These are phyloP conservation scores for Syrrhaptes paradoxus DNA, from an alignment of 2,113 vertebrate species.

Conservation along the genomic window DNA sequence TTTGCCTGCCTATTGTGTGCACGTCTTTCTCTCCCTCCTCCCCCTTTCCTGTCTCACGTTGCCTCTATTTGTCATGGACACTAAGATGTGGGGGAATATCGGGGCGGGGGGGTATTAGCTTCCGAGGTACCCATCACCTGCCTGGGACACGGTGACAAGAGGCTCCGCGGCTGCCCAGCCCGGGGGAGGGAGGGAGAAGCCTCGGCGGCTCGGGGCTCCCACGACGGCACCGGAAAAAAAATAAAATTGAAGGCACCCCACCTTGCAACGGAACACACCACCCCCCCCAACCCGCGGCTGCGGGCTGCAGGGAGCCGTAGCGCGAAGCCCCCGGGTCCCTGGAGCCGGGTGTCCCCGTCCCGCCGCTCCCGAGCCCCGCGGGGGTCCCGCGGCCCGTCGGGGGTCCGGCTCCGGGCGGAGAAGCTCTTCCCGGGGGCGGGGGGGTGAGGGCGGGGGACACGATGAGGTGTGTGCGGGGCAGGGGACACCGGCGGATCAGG, in stretches of 20 bases:
- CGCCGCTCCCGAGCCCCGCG: background rate
- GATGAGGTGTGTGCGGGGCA: background rate
- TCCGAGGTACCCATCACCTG: slow-evolving; percentile 69
- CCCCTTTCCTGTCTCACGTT: slow-evolving; percentile 4
- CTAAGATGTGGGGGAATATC: slow-evolving; percentile 58
- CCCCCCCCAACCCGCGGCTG: slow-evolving; percentile 56
- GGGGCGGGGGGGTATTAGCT: slow-evolving; percentile 39
- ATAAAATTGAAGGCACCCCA: slow-evolving; percentile 68
- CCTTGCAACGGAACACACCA: slow-evolving; percentile 44
- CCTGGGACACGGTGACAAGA: slow-evolving; percentile 62
- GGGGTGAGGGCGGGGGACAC: background rate
- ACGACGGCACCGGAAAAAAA: slow-evolving; percentile 61
- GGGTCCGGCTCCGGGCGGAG: background rate
- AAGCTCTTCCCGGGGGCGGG: background rate
- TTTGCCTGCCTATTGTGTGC: slow-evolving; percentile 59
- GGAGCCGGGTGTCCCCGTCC: background rate
- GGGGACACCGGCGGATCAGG: background rate
- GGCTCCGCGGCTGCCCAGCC: slow-evolving; percentile 72
- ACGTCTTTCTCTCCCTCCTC: slow-evolving; percentile 1
- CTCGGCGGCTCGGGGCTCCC: slow-evolving; percentile 71
- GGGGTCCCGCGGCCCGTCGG: slow-evolving; percentile 73
- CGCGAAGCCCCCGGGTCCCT: background rate
- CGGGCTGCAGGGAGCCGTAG: slow-evolving; percentile 72
- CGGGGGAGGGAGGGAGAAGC: slow-evolving; percentile 71
- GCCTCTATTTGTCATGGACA: slow-evolving; percentile 34